Base-by-base conservation (phyloP, 2,113 vertebrate genomes). In the Sprattus sprattus region DNA sequence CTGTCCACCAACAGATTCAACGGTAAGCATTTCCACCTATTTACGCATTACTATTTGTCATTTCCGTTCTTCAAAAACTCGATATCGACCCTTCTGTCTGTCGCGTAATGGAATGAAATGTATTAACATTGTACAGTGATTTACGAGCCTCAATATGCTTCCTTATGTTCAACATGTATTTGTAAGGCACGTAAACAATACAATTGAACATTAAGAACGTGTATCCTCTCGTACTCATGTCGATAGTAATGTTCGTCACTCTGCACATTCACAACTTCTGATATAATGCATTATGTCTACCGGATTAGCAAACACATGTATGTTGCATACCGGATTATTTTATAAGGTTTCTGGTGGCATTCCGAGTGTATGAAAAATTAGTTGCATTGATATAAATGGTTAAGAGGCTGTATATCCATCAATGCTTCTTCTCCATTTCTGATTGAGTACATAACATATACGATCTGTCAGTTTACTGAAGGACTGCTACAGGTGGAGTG, bases 1-100 rank as follows among this genome's bases (percentile, higher is more conserved):
- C 90, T 91, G 87, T 91, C 89, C 90, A 83, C 83, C 82, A 83
- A 85, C 85, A 82, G 84, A 57, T 86, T 32, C 82, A 81, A 28
- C 11, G 90, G 90, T 91, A 90, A 89, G 89, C 32, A 44, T 71
- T 71, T 64, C 39, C 75, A 64, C 39, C n/a, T 80, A n/a, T 45
- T 75, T 44, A 45, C n/a, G 22, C n/a, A 50, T 45, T 46, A 39
- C 16, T 15, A 2, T 71, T 47, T 82, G 46, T 60, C 75, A 81
- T 20, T 47, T 6, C 25, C 11, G 16, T 75, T 16, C 52, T 47
- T 54, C 8, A 71, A 71, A 13, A 13, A 0, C 9, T 8, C 32
- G 39, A 28, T 71, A 82, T 25, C 22, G 28, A 54, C 16, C 0
- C 6, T 4, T 20, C 54, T 22, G 18, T 20, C 4, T 60, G 54